These are phyloP conservation scores for Catocala sponsa DNA, from an alignment of 2,888 invertebrate genomes.

Conservation along the genomic window DNA sequence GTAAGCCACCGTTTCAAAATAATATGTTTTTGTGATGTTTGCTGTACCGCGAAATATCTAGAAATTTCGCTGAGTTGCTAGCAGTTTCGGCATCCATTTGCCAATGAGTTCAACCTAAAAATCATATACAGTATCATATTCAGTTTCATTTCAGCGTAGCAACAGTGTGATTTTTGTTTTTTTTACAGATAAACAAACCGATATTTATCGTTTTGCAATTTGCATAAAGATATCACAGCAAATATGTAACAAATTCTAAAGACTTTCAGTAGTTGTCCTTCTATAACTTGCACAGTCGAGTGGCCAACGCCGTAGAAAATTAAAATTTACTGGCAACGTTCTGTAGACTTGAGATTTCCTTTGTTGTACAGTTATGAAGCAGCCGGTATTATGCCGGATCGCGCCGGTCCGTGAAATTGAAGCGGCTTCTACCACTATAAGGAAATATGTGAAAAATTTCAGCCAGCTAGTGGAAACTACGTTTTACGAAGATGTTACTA, in stretches of 20 bases:
- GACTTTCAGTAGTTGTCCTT: neutral
- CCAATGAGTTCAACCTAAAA: no score
- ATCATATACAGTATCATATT: no score
- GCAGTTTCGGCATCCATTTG: no score
- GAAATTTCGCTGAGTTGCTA: no score
- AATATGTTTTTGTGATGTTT: no score
- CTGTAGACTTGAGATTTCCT: slow-evolving; percentile 36
- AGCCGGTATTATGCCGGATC: slow-evolving; percentile 34
- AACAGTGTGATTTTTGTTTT: no score
- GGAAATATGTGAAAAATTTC: slow-evolving; percentile 38
- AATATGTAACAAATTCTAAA: neutral
- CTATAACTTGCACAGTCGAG: neutral
- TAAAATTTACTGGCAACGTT: slow-evolving; percentile 40
- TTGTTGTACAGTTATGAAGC: slow-evolving; percentile 41
- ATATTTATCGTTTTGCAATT: no score
- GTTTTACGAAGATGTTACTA: neutral
- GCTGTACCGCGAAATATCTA: no score
- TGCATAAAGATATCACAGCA: no score
- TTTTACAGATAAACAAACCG: no score
- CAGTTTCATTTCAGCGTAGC: no score
- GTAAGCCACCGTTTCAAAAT: no score
- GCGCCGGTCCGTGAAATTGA: slow-evolving; percentile 41
- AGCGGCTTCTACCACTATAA: slow-evolving; percentile 26
- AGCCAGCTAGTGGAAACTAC: neutral
- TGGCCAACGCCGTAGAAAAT: slow-evolving; percentile 26